phyloP scores from a whole-genome alignment of 2,797 vertebrate genomes.

The Ctenochaetus hawaiiensis region DNA sequence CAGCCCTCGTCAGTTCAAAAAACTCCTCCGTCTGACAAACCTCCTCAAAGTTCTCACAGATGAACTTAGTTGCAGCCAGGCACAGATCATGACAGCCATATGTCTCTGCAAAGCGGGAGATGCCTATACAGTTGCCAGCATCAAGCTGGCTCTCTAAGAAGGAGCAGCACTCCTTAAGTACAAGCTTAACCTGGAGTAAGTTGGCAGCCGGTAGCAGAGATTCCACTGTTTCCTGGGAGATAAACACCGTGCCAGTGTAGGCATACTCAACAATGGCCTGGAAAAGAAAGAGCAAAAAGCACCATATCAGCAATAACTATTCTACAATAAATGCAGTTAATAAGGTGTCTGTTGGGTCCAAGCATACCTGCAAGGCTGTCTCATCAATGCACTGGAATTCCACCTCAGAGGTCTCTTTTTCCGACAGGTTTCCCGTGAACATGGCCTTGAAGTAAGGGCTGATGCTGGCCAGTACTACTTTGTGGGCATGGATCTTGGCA shows the following conservation, averaged over 20 bases:
- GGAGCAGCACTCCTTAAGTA: conserved; percentile 96
- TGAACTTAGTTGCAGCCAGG: conserved; percentile 94
- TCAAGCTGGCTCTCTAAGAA: conserved; percentile 98
- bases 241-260: conserved; percentile 97
- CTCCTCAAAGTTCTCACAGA: conserved; percentile 98
- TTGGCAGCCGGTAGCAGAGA: conserved; percentile 97
- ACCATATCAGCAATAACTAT: conserved; percentile 21
- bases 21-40: conserved; percentile 98
- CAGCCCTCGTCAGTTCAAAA: conserved; percentile 93
- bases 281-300: conserved; percentile 36
- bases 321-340: neutral
- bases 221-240: conserved; percentile 98
- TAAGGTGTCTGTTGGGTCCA: neutral
- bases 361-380: conserved; percentile 89
- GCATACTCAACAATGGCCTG: conserved; percentile 98
- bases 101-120: conserved; percentile 97
- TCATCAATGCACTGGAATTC: conserved; percentile 98
- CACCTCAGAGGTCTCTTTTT: conserved; percentile 97
- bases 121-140: conserved; percentile 98
- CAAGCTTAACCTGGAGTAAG: conserved; percentile 96
- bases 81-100: conserved; percentile 97
- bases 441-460: conserved; percentile 99
- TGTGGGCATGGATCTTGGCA: conserved; percentile 97
- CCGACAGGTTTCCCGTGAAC: conserved; percentile 97
- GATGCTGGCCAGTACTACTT: conserved; percentile 97